Evolutionary conservation across 2,113 vertebrate genomes (phyloP), one percentile per base, ranked within the genome.

Genomic region (Eulacestoma nigropectus): DNA sequence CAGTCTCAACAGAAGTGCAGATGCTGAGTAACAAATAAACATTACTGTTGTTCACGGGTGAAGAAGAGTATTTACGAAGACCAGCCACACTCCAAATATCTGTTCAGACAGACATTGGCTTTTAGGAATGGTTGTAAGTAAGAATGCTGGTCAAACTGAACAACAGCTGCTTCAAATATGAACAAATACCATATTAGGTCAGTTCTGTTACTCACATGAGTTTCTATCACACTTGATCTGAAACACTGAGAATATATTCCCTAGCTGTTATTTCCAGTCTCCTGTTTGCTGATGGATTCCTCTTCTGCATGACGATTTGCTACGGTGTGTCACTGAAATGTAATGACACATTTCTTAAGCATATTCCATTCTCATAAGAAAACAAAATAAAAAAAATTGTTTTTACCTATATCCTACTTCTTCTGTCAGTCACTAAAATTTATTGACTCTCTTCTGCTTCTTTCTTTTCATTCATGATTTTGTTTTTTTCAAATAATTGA

Each of bases 401-500:
- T 88, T 90, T 7, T 46, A 78, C 27, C 15, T 62, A 8, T 85
- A 78, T 81, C 72, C 17, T 49, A 23, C n/a, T 78, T 60, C 29
- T 83, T 26, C 56, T 89, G 52, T 78, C 83, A 74, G n/a, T 91
- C 75, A 62, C 57, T 49, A 63, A 83, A 86, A 91, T 17, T 57
- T 89, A 85, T 87, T 29, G 26, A 63, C 30, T 57, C 13, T 50
- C n/a, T 82, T 90, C 56, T 80, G 18, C 37, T 93, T 76, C 39
- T 74, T 77, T 87, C 44, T 91, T 85, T 75, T 82, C 46, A 81
- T 80, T 93, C 82, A 60, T 42, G 27, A 60, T 49, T 56, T 20
- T 69, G 27, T 79, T 91, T 87, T 60, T 16, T 87, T 94, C 47
- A 94, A 89, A 89, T 81, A 52, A 87, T 85, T 91, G 87, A 87